Evolutionary conservation across 35 echinoderm and acorn worm species (phyloP).

Genomic region (Strongylocentrotus purpuratus): DNA sequence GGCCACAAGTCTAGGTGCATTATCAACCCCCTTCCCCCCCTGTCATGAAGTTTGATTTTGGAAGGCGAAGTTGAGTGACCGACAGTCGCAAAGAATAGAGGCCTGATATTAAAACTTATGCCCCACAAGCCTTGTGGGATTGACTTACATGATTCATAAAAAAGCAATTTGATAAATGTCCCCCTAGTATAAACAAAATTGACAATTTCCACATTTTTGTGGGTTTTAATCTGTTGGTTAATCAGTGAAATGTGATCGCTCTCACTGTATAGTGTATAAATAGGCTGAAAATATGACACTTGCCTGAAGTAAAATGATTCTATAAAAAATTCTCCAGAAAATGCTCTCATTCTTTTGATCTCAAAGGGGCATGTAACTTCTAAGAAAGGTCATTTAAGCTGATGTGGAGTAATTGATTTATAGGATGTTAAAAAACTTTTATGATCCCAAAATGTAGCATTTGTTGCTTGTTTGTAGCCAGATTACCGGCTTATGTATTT

Average conservation of each 20-base stretch:
- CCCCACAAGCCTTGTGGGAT: neutral
- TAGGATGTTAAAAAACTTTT: neutral
- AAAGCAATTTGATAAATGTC: neutral
- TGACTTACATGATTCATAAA: neutral
- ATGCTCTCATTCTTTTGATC: neutral
- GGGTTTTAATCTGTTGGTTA: neutral
- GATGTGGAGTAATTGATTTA: neutral
- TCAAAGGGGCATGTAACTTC: neutral
- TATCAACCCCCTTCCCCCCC: neutral
- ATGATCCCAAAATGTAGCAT: neutral
- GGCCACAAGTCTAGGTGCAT: neutral
- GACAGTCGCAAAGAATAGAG: neutral
- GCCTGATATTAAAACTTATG: neutral
- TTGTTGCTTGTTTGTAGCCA: no score
- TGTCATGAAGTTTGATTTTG: neutral
- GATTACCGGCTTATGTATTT: no score
- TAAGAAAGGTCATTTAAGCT: neutral
- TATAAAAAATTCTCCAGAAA: neutral
- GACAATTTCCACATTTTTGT: neutral
- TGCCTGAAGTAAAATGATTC: neutral
- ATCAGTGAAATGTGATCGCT: neutral
- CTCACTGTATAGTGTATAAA: neutral
- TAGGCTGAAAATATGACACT: neutral
- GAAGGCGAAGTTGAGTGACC: neutral
- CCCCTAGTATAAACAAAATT: neutral